Conservation (phyloP, 2,113 vertebrate species). For the Macquaria australasica region DNA sequence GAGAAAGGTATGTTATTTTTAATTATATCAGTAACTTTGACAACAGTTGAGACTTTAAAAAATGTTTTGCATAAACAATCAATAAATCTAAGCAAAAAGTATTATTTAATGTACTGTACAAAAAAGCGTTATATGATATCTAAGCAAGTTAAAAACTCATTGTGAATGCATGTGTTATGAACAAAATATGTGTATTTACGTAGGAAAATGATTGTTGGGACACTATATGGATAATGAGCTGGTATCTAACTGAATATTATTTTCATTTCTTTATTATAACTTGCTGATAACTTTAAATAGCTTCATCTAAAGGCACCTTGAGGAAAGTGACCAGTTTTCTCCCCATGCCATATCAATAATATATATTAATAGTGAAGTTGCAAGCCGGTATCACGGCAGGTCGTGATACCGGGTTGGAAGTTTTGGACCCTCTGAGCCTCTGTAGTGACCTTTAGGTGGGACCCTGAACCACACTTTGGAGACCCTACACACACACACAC, state of each 20-base stretch:
- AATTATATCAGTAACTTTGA: neutral
- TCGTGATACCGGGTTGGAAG: too few species aligned
- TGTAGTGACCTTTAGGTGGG: constrained; percentile 20
- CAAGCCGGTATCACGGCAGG: too few species aligned
- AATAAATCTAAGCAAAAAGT: neutral
- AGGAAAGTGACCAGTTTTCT: neutral
- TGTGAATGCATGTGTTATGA: neutral
- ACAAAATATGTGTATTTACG: neutral
- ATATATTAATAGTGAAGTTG: neutral
- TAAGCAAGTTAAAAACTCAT: neutral
- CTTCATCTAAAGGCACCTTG: neutral
- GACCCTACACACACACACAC: constrained; percentile 32
- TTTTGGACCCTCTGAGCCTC: constrained; percentile 3
- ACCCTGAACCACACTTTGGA: constrained; percentile 37
- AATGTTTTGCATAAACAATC: too few species aligned
- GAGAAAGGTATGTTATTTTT: neutral
- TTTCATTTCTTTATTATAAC: neutral
- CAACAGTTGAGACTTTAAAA: neutral
- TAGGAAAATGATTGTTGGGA: neutral
- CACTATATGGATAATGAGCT: too few species aligned
- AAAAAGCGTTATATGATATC: neutral
- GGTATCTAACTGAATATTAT: neutral
- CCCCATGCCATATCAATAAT: neutral
- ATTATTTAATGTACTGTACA: neutral
- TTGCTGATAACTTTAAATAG: neutral